A percentile compares a stretch with the other conserved stretches of the same genome.
Conservation (phyloP, 30 jellyfish, hydroid and myxozoan species). For the Hydractinia symbiolongicarpus region DNA sequence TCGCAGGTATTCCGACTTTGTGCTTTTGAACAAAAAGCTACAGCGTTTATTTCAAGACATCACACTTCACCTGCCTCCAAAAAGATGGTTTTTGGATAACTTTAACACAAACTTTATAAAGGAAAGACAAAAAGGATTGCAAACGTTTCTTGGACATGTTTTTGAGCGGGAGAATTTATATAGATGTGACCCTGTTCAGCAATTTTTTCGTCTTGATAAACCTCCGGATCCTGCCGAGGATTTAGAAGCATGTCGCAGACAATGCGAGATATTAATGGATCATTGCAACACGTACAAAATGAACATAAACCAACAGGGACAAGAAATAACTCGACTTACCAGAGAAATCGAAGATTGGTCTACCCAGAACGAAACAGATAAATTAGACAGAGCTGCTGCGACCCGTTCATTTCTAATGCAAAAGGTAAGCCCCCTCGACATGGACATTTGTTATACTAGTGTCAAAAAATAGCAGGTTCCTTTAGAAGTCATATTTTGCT, state of each 20-base stretch:
- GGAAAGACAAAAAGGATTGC: slow-evolving; percentile 63
- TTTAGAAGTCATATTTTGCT: too few relatives aligned
- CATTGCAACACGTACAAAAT: slow-evolving; percentile 24
- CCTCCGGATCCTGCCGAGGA: slow-evolving; percentile 74
- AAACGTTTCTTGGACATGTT: slow-evolving; percentile 50
- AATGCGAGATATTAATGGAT: slow-evolving; percentile 45
- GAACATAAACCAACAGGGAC: slow-evolving; percentile 53
- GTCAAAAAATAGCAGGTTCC: neutral
- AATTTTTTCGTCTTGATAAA: slow-evolving; percentile 69
- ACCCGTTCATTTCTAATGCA: neutral
- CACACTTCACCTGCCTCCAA: slow-evolving; percentile 75
- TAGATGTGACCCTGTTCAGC: slow-evolving; percentile 38
- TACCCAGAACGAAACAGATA: too few relatives aligned
- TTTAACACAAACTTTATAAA: slow-evolving; percentile 43
- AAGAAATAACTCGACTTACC: neutral
- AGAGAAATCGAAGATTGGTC: slow-evolving; percentile 7
- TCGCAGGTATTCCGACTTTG: slow-evolving; percentile 86
- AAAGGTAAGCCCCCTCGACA: neutral
- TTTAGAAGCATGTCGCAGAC: slow-evolving; percentile 34
- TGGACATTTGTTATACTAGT: neutral
- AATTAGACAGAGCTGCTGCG: too few relatives aligned
- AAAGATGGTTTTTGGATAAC: slow-evolving; percentile 59
- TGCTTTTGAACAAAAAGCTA: slow-evolving; percentile 53
- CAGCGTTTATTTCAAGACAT: slow-evolving; percentile 51
- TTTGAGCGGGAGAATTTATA: slow-evolving; percentile 43